Conservation (phyloP, 2,888 invertebrate genomes). For the Phortica magna region DNA sequence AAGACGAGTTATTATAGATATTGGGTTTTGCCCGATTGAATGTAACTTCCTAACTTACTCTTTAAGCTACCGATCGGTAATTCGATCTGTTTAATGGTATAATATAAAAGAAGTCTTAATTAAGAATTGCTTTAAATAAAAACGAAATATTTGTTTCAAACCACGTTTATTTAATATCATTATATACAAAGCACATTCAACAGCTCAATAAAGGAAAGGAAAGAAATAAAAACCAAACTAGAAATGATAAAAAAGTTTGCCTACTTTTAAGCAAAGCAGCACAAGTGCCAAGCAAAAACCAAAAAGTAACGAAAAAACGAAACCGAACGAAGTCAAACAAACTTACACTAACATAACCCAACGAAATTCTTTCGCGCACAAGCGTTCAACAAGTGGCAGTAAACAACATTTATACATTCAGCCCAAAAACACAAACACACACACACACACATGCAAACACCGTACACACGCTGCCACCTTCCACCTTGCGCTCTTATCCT, state of each 20-base stretch:
- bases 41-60: no score
- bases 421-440: no score
- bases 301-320: background rate
- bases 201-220: no score
- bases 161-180: no score
- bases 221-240: no score
- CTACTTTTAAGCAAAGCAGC: background rate
- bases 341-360: background rate
- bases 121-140: no score
- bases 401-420: background rate
- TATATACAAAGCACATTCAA: no score
- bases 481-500: background rate
- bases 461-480: background rate
- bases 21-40: no score
- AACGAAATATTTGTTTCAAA: background rate
- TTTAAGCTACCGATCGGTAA: no score
- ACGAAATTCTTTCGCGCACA: background rate
- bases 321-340: background rate
- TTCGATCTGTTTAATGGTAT: no score
- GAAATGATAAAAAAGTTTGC: background rate
- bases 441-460: background rate
- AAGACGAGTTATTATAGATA: no score
- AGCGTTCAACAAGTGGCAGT: slow-evolving; percentile 18
- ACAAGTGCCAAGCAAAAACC: background rate
- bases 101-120: no score